phyloP scores from a whole-genome alignment of 92 coral and sea anemone genomes.

The Zoanthus sansibaricus region DNA sequence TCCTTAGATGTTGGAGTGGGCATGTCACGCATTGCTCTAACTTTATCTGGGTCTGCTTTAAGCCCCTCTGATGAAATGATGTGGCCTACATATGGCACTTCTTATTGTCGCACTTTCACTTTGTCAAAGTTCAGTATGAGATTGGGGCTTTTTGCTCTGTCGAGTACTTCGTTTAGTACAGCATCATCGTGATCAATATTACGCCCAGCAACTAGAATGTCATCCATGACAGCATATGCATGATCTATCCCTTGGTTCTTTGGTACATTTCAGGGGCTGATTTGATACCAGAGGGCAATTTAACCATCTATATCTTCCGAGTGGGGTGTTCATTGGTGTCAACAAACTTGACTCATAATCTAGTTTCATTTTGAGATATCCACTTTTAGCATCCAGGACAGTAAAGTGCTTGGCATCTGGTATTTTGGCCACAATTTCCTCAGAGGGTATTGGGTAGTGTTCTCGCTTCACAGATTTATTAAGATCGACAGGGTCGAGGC shows the following conservation, averaged over 20 bases:
- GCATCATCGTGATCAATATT: conserved; percentile 58
- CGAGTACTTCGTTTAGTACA: conserved; percentile 58
- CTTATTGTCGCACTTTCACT: conserved; percentile 54
- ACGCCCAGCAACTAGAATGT: conserved; percentile 56
- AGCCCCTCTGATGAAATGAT: conserved; percentile 59
- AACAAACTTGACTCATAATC: conserved; percentile 53
- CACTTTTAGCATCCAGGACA: conserved; percentile 63
- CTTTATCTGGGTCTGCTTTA: conserved; percentile 68
- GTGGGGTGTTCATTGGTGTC: conserved; percentile 38
- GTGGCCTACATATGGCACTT: conserved; percentile 66
- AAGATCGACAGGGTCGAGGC: conserved; percentile 50
- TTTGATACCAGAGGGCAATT: conserved; percentile 62
- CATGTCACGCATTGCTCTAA: conserved; percentile 49
- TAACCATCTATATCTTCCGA: conserved; percentile 54
- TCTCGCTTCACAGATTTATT: conserved; percentile 39
- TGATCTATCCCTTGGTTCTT: conserved; percentile 44
- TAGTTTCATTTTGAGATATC: conserved; percentile 69
- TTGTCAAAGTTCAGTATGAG: conserved; percentile 68
- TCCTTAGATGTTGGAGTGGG: conserved; percentile 46
- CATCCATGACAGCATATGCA: conserved; percentile 41
- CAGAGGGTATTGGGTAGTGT: conserved; percentile 63
- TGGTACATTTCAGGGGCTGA: conserved; percentile 57
- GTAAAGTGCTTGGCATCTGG: conserved; percentile 58
- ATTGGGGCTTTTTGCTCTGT: conserved; percentile 55
- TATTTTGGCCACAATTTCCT: conserved; percentile 54